Base-by-base conservation (phyloP, 2,797 vertebrate species). In the Clarias fuscus region DNA sequence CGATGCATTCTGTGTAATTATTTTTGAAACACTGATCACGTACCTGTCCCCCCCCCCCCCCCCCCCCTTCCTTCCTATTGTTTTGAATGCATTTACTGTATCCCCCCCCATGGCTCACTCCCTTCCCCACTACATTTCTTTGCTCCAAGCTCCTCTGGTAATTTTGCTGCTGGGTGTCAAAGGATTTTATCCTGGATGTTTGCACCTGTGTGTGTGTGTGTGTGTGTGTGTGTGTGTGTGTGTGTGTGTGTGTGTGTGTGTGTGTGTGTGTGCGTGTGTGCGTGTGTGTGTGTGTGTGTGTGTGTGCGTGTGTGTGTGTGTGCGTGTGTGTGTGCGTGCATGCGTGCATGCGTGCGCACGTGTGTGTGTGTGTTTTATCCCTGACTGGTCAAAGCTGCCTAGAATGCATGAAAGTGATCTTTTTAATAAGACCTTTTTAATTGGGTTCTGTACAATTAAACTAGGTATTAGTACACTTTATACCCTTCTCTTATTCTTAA, bases 401-500 rank as follows among this genome's bases (percentile, higher is more conserved):
- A 37, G 48, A 43, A 53, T 20, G 71, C n/a, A 3, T 86, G 33
- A 83, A 61, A 30, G 2, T 43, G 68, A 78, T 70, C 82, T 71
- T 70, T 30, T 75, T 83, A 83, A 75, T 58, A 20, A 79, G 58
- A 68, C 65, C 18, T 53, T 84, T 14, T 27, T 62, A 15, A 83
- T 48, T 53, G 40, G 7, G n/a, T 77, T 79, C 53, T 24, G 56
- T 53, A 64, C 78, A 84, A 83, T 76, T 56, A 84, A 75, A 65
- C 33, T 76, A 75, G 78, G 59, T 76, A 65, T 82, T 65, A 76
- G 80, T 43, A 15, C 7, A 77, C 71, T 40, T 78, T 72, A 84
- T 62, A 72, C 71, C 83, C 64, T 67, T 85, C 67, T 64, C 27
- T 24, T 4, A 15, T 71, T 71, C 64, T 85, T 15, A 15, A 71